Conservation (phyloP, 2,113 vertebrate species). For the Menura novaehollandiae region DNA sequence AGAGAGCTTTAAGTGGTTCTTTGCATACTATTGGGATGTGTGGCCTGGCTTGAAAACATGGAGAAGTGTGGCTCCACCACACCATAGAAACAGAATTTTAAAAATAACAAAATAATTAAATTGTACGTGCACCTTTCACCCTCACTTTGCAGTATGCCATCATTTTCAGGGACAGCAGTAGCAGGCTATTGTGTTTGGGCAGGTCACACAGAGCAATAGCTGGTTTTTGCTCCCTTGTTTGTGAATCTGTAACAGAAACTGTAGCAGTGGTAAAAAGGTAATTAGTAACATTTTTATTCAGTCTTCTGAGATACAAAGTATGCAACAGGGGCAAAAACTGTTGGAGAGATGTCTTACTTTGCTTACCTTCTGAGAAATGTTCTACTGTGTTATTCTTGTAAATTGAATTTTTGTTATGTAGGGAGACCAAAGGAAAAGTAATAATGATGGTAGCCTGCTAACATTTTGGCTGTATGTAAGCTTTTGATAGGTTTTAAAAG, state of each 20-base stretch:
- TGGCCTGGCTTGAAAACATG: neutral
- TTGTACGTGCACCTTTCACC: neutral
- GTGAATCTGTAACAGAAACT: neutral
- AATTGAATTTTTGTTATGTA: neutral
- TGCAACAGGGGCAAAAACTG: neutral
- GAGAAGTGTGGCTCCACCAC: neutral
- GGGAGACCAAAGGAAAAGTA: neutral
- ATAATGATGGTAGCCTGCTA: neutral
- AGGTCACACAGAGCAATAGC: neutral
- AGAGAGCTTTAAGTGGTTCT: neutral
- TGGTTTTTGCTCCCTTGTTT: neutral
- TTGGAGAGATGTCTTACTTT: neutral
- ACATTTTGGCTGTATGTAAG: neutral
- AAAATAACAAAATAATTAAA: neutral
- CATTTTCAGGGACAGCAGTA: neutral
- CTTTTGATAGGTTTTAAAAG: neutral
- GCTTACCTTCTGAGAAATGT: neutral
- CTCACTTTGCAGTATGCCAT: neutral
- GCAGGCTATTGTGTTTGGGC: neutral
- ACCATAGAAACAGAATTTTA: neutral
- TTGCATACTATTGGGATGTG: fast-evolving
- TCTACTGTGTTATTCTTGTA: neutral
- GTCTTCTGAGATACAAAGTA: neutral
- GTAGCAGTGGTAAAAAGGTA: neutral
- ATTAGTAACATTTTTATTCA: neutral